Base-by-base conservation (phyloP, 2,113 vertebrate species). In the Columbina picui region DNA sequence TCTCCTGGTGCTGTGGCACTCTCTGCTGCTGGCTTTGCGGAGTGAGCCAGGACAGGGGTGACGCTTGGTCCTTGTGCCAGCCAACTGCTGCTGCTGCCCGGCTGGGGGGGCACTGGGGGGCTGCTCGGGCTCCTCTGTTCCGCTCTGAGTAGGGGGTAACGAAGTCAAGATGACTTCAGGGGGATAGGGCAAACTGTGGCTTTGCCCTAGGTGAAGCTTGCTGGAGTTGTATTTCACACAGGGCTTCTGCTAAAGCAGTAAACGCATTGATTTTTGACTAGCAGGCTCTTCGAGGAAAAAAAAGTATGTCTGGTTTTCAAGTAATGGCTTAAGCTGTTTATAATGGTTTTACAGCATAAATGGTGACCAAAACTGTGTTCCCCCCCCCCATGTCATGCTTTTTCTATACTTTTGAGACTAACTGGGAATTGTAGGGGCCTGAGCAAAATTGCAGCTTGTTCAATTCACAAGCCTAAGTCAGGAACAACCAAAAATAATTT, bases 311-410 rank as follows among this genome's bases (percentile, higher is more conserved):
- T 59, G 34, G 7, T 39, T 29, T 12, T 10, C 26, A 7, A 5
- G 32, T 4, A 2, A 29, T 10, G 34, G 1, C 47, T 67, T 12
- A 2, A 12, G 18, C 60, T 63, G 0, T n/a, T 50, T 13, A 1
- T 22, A 0, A 41, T 21, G n/a, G 10, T 15, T 65, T 61, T 34
- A 29, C 36, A 29, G 19, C 17, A 3, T 30, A 39, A 80, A 39
- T 16, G 32, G 34, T 53, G 55, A 63, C 34, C 16, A 38, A 5
- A 29, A 8, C 41, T 45, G 20, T 49, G 3, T 20, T 56, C 5
- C 4, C 8, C 41, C 19, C 18, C 12, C 17, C 10, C 25, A 4
- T 3, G 26, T 29, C 49, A 12, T 32, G 10, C 61, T 38, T 64
- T 47, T 34, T 27, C 25, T 49, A 12, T 60, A 10, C 56, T 67